Evolutionary conservation across 30 jellyfish, hydroid and myxozoan genomes (phyloP).

Genomic region (Aurelia sp.): DNA sequence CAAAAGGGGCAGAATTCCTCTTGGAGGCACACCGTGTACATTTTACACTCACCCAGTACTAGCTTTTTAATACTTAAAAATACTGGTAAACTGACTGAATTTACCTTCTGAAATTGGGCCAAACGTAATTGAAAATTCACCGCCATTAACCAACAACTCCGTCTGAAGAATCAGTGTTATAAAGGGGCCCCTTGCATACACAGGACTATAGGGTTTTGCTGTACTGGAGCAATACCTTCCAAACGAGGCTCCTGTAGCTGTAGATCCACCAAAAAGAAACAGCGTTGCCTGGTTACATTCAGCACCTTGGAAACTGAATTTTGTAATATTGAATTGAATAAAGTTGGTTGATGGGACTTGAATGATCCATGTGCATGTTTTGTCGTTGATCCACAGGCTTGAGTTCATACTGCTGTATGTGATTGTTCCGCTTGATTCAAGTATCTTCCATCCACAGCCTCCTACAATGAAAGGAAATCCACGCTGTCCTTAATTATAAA

Average conservation of each 20-base stretch:
- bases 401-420: background rate
- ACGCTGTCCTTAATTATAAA: too few species aligned
- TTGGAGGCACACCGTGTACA: too few species aligned
- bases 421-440: constrained; percentile 6
- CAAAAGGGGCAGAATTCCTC: too few species aligned
- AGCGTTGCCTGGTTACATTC: background rate
- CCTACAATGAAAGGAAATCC: background rate
- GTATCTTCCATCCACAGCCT: constrained; percentile 35
- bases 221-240: background rate
- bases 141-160: background rate
- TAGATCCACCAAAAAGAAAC: constrained; percentile 12
- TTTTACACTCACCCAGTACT: too few species aligned
- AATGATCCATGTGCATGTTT: constrained; percentile 27
- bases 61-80: too few species aligned
- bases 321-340: background rate
- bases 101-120: too few species aligned
- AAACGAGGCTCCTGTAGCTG: constrained; percentile 14
- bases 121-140: background rate
- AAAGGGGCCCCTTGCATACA: constrained; percentile 13
- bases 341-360: background rate
- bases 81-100: too few species aligned
- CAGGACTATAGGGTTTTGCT: constrained; percentile 9
- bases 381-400: background rate
- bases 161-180: background rate
- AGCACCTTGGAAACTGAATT: constrained; percentile 4